Evolutionary conservation across 2,797 vertebrate species (phyloP).

Genomic region (Ctenosaura bakeri): DNA sequence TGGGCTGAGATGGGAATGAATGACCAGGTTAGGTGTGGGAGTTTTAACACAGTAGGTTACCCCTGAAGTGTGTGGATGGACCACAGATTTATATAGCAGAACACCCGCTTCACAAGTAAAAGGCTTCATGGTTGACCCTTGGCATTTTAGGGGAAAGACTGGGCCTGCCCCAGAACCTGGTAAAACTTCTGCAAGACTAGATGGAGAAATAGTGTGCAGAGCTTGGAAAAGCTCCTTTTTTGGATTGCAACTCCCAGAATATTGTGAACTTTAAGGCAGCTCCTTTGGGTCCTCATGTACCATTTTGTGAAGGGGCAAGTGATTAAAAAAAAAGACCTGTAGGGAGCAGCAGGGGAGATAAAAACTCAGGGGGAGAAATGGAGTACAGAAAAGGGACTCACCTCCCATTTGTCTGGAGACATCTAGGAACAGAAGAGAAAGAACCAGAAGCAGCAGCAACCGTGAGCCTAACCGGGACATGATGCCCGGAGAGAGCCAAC

Average conservation of each 20-base stretch:
- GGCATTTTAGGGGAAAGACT: not conserved
- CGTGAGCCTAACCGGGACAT: not conserved
- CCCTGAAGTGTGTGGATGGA: not conserved
- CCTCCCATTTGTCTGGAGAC: constrained; percentile 6
- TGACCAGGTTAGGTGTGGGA: not conserved
- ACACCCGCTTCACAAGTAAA: not conserved
- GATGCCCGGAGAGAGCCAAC: not conserved
- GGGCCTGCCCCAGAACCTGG: not conserved
- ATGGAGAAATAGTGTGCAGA: not conserved
- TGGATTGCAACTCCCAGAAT: not conserved
- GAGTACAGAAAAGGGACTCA: constrained; percentile 21
- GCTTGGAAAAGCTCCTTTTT: not conserved
- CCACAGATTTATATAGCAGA: not conserved
- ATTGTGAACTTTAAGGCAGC: not conserved
- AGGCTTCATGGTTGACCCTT: not conserved
- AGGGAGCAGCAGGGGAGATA: too few species aligned
- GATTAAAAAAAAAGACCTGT: not conserved
- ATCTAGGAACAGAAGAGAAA: constrained; percentile 12
- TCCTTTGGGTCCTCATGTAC: not conserved
- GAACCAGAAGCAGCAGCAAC: not conserved
- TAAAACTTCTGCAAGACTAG: not conserved
- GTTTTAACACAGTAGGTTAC: not conserved
- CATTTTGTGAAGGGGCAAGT: not conserved
- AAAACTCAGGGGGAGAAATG: too few species aligned
- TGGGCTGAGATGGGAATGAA: too few species aligned